These are phyloP conservation scores for Todiramphus saurophagus DNA, from an alignment of 2,113 vertebrate genomes.

Conservation along the genomic window DNA sequence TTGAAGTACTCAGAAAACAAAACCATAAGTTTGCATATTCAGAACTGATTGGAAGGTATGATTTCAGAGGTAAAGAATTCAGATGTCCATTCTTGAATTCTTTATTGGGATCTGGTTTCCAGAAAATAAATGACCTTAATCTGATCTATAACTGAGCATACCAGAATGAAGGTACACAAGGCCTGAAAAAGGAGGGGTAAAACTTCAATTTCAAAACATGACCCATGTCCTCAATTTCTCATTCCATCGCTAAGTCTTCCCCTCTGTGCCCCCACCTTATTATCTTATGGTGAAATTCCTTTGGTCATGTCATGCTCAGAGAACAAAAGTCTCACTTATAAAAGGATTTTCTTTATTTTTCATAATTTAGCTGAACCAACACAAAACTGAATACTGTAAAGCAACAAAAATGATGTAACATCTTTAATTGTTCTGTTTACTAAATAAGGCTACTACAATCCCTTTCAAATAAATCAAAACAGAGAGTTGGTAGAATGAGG, in stretches of 20 bases:
- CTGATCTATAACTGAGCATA: neutral
- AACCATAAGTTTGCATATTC: neutral
- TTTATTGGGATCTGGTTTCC: neutral
- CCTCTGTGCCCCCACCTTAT: neutral
- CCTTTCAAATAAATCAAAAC: slow-evolving; percentile 51
- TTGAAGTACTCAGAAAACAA: neutral
- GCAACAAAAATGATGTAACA: slow-evolving; percentile 77
- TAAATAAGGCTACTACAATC: slow-evolving; percentile 65
- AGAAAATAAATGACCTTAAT: neutral
- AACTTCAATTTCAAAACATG: neutral
- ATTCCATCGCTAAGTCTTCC: neutral
- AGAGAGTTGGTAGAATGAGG: slow-evolving; percentile 54
- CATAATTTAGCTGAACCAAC: slow-evolving; percentile 86
- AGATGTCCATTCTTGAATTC: neutral
- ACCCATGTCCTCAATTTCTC: neutral
- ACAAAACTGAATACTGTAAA: slow-evolving; percentile 82
- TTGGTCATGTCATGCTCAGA: slow-evolving; percentile 59
- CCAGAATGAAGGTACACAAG: neutral
- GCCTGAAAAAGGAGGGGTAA: neutral
- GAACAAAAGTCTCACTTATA: slow-evolving; percentile 77
- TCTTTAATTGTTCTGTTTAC: slow-evolving; percentile 65
- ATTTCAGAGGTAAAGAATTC: neutral
- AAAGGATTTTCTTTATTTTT: slow-evolving; percentile 84
- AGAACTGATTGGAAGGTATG: neutral
- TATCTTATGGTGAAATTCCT: neutral